Conservation (phyloP, 2,797 vertebrate genomes). For the Alectoris magna region DNA sequence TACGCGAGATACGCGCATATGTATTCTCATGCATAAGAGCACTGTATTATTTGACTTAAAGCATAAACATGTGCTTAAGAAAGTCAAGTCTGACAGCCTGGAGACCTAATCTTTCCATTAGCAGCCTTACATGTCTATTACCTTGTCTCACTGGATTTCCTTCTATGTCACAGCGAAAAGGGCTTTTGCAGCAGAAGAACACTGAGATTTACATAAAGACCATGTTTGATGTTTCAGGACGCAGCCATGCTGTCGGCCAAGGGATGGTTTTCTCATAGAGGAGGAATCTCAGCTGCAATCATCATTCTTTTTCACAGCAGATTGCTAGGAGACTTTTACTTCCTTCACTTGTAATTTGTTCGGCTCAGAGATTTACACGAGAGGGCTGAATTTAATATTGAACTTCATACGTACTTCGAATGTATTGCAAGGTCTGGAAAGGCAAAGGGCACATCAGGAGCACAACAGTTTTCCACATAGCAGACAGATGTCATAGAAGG, state of each 20-base stretch:
- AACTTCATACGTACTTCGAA: not conserved
- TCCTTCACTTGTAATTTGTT: slow-evolving; percentile 40
- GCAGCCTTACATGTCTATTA: slow-evolving; percentile 77
- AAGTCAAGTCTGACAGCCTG: slow-evolving; percentile 77
- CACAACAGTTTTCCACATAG: not conserved
- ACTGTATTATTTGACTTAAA: slow-evolving; percentile 73
- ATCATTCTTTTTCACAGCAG: slow-evolving; percentile 11
- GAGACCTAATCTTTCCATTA: slow-evolving; percentile 77
- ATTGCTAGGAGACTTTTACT: slow-evolving; percentile 31
- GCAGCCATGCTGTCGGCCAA: slow-evolving; percentile 1
- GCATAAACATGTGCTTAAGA: slow-evolving; percentile 75
- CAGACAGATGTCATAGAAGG: not conserved
- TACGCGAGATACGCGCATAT: not conserved
- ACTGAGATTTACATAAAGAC: slow-evolving; percentile 76
- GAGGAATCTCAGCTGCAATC: slow-evolving; percentile 56
- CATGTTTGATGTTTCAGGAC: slow-evolving; percentile 70
- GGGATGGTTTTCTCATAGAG: slow-evolving; percentile 40
- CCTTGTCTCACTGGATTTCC: slow-evolving; percentile 83
- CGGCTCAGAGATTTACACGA: not conserved
- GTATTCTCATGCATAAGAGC: slow-evolving; percentile 61
- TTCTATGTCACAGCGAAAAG: slow-evolving; percentile 60
- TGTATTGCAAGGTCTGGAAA: not conserved
- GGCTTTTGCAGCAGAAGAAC: slow-evolving; percentile 67
- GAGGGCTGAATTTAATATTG: not conserved
- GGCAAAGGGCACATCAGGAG: not conserved